Conservation (phyloP, 2,113 vertebrate genomes). For the Corvus hawaiiensis region DNA sequence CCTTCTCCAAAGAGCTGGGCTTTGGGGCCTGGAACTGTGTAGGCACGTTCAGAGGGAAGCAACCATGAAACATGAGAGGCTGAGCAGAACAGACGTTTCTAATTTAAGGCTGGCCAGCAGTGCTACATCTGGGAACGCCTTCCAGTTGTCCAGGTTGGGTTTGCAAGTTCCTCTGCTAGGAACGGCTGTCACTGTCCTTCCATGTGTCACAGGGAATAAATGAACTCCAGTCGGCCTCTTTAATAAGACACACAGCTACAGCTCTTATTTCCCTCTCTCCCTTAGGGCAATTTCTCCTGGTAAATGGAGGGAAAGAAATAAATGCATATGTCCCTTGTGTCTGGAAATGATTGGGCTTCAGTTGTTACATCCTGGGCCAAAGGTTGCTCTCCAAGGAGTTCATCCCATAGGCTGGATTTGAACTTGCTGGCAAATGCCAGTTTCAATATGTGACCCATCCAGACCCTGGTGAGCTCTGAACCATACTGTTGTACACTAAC, state of each 20-base stretch:
- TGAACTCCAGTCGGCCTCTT: neutral
- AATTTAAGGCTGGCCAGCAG: neutral
- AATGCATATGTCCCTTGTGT: neutral
- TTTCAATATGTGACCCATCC: neutral
- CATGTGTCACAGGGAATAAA: neutral
- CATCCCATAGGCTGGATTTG: neutral
- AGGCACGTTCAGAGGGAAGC: neutral
- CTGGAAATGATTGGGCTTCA: slow-evolving; percentile 9
- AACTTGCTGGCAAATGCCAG: neutral
- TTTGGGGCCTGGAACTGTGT: neutral
- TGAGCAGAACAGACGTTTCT: neutral
- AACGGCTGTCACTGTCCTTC: neutral
- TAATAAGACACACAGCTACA: neutral
- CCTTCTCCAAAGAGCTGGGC: neutral
- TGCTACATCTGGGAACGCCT: neutral
- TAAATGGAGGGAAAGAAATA: neutral
- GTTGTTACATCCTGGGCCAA: neutral
- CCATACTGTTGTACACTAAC: neutral
- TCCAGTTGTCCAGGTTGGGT: neutral
- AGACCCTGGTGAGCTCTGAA: neutral
- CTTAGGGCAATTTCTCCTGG: neutral
- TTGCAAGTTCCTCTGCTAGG: neutral
- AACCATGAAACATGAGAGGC: neutral
- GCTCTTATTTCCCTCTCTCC: neutral
- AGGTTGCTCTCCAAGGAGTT: neutral